Base-by-base conservation (phyloP, 1,140 invertebrate genomes). In the Lordiphosa stackelbergi region DNA sequence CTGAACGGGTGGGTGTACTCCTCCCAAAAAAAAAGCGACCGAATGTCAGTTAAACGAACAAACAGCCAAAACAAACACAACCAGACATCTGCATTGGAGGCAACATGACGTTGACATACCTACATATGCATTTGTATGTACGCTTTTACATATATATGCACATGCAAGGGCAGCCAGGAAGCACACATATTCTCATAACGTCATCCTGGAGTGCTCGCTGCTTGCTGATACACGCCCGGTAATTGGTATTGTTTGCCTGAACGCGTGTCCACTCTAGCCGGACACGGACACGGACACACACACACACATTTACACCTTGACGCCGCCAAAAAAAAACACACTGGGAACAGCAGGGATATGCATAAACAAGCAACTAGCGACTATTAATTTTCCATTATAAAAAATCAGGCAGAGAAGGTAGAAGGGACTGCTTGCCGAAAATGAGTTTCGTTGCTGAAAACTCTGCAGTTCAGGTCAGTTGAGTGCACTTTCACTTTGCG, bases 181-280 rank as follows among this genome's bases (percentile, higher is more conserved):
- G 60, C 56, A n/a, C 53, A 51, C 57, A 52, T 53, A 38, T 52
- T 63, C 68, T 56, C 54, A 68, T 77, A 75, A 72, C 57, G 63
- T 75, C 48, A 69, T 59, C 64, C 64, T 59, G 64, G 57, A 42
- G 54, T 41, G 46, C 59, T 47, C 41, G 43, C 31, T 57, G 28
- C 56, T 41, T 2, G 41, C 69, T 59, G 73, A 73, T 78, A 79
- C 68, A 62, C 69, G 53, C 58, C 53, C 66, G 74, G 70, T 79
- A 79, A 79, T 79, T 79, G 74, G 74, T 79, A 79, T 79, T 79
- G 74, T 79, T 79, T 79, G 74, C 74, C 70, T 73, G 74, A 78
- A 73, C 74, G 69, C 74, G 73, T 78, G 73, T 58, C 69, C 73
- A 72, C 41, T 62, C 48, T 62, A 45, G 19, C 58, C 37, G 48